These are phyloP conservation scores for Indri indri DNA, from an alignment of 2,113 vertebrate genomes.

Conservation along the genomic window DNA sequence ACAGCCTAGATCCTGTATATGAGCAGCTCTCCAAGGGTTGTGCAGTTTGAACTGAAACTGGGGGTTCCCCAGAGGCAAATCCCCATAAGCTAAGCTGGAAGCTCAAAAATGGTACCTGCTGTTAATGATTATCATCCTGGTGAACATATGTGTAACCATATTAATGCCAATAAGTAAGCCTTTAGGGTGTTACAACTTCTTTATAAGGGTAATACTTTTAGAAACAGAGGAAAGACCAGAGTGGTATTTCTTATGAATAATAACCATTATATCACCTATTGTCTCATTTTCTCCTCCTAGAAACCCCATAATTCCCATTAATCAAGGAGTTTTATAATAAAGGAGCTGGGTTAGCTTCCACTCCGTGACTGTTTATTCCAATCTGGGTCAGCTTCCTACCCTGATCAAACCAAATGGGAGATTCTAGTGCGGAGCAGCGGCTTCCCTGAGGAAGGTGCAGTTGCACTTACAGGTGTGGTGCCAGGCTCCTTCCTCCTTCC, in stretches of 20 bases:
- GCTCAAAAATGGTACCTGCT: not conserved
- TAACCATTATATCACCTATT: not conserved
- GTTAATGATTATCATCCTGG: not conserved
- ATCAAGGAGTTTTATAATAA: not conserved
- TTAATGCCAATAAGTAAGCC: not conserved
- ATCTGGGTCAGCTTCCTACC: not conserved
- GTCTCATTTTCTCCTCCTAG: not conserved
- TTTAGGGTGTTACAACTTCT: not conserved
- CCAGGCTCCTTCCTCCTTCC: not conserved
- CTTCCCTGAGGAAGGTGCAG: not conserved
- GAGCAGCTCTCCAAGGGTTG: not conserved
- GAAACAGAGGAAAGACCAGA: not conserved
- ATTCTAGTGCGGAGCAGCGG: not conserved
- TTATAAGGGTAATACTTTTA: conserved; percentile 8
- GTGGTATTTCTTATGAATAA: conserved; percentile 45
- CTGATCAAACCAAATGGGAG: not conserved
- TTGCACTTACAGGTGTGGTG: not conserved
- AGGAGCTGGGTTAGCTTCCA: not conserved
- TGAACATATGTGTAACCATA: not conserved
- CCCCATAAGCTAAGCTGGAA: not conserved
- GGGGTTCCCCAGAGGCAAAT: not conserved
- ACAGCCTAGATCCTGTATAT: not conserved
- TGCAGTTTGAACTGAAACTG: not conserved
- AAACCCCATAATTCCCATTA: conserved; percentile 13
- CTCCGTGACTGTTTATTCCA: not conserved